Evolutionary conservation across 2,888 invertebrate species (phyloP).

Genomic region (Pimpla rufipes): DNA sequence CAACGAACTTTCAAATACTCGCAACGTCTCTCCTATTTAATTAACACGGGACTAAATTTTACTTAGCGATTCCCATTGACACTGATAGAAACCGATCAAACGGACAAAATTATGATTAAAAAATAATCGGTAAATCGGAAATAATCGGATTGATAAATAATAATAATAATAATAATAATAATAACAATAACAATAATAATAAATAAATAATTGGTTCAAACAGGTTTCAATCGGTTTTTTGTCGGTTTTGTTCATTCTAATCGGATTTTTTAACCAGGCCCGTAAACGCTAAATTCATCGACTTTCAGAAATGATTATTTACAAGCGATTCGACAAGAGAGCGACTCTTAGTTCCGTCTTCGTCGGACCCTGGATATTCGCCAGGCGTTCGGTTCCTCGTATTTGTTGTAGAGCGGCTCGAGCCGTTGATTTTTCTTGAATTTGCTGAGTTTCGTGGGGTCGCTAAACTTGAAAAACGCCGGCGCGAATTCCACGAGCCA

Average conservation of each 20-base stretch:
- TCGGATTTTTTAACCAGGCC: too few relatives aligned
- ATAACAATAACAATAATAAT: too few relatives aligned
- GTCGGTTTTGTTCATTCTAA: too few relatives aligned
- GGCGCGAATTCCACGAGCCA: slow-evolving; percentile 99
- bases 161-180: too few relatives aligned
- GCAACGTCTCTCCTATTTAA: not conserved
- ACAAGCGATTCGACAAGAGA: not conserved
- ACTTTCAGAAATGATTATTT: not conserved
- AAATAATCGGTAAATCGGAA: too few relatives aligned
- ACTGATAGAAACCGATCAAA: too few relatives aligned
- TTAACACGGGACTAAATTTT: not conserved
- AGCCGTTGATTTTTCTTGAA: slow-evolving; percentile 99
- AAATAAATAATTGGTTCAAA: too few relatives aligned
- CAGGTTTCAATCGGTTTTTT: too few relatives aligned
- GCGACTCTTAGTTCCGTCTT: slow-evolving; percentile 92
- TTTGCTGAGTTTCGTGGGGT: slow-evolving; percentile 98
- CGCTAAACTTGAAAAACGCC: slow-evolving; percentile 99
- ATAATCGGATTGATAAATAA: too few relatives aligned
- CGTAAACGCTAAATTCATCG: not conserved
- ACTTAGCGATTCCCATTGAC: too few relatives aligned
- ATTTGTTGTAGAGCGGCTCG: slow-evolving; percentile 99
- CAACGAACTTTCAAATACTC: not conserved
- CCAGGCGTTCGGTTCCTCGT: slow-evolving; percentile 99
- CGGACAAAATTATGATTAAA: too few relatives aligned
- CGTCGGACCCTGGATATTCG: slow-evolving; percentile 97